phyloP scores from a whole-genome alignment of 2,888 invertebrate species.

The Drymonia ruficornis region DNA sequence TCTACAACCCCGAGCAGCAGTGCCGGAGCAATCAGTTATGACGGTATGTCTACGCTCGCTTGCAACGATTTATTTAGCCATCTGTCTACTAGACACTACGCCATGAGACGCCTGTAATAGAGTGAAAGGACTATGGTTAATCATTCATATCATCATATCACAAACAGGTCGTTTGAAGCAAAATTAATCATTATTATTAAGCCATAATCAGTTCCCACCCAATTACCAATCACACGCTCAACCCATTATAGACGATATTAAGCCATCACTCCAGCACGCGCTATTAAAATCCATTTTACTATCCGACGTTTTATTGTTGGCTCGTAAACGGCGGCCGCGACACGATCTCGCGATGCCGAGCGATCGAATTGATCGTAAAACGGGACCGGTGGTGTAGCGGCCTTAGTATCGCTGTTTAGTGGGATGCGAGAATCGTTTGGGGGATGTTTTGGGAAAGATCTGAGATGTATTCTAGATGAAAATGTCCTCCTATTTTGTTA shows the following conservation, averaged over 20 bases:
- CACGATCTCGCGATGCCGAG: slow-evolving; percentile 54
- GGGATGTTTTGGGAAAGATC: too few species aligned
- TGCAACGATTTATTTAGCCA: too few species aligned
- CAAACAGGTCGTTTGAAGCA: too few species aligned
- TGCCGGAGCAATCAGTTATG: too few species aligned
- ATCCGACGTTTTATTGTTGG: slow-evolving; percentile 59
- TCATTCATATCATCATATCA: too few species aligned
- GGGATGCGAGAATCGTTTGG: not conserved
- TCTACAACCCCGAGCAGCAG: too few species aligned
- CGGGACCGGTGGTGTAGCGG: slow-evolving; percentile 34
- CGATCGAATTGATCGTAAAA: slow-evolving; percentile 64
- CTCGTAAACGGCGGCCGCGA: slow-evolving; percentile 49
- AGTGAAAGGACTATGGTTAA: too few species aligned
- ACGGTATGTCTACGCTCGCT: too few species aligned
- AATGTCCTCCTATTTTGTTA: too few species aligned
- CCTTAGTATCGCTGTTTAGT: not conserved
- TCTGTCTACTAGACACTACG: too few species aligned
- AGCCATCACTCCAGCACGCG: slow-evolving; percentile 53
- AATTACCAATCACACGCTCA: slow-evolving; percentile 28
- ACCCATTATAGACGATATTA: slow-evolving; percentile 37
- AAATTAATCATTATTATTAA: not conserved
- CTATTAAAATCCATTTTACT: slow-evolving; percentile 68
- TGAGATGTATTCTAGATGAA: not conserved
- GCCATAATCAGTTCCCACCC: slow-evolving; percentile 10
- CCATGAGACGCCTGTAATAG: too few species aligned